Evolutionary conservation across 2,113 vertebrate genomes (phyloP).

Genomic region (Pungitius pungitius): DNA sequence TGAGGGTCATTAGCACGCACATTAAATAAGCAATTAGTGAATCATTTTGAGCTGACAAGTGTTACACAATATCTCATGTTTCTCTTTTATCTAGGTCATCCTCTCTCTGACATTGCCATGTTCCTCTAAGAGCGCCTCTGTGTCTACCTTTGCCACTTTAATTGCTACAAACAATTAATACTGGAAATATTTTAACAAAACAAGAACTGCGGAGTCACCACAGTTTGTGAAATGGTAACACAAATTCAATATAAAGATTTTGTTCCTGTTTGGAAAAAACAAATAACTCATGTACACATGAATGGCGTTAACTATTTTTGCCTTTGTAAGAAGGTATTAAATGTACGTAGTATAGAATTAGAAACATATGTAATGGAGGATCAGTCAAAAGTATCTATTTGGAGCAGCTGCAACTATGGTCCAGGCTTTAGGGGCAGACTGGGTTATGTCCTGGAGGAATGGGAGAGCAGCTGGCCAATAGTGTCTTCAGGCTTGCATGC

Average conservation of each 20-base stretch:
- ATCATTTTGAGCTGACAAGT: not conserved
- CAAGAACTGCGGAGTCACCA: not conserved
- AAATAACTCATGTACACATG: too few relatives aligned
- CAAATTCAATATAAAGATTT: too few relatives aligned
- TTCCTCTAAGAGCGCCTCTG: not conserved
- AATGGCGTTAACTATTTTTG: not conserved
- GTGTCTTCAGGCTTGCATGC: constrained; percentile 19
- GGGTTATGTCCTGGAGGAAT: constrained; percentile 21
- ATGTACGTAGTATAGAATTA: not conserved
- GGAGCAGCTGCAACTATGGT: not conserved
- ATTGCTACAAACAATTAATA: not conserved
- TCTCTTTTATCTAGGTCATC: not conserved
- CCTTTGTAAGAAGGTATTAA: not conserved
- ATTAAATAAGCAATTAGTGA: constrained; percentile 21
- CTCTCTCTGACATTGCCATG: not conserved
- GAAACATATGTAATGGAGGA: not conserved
- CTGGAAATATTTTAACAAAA: not conserved
- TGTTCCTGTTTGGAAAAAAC: too few relatives aligned
- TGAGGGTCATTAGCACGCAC: not conserved
- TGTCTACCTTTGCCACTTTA: not conserved
- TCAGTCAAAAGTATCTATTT: not conserved
- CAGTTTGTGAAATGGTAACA: not conserved
- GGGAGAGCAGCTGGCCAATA: constrained; percentile 15
- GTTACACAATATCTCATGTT: not conserved
- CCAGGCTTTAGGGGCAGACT: not conserved